phyloP scores from a whole-genome alignment of 2,797 vertebrate species.

The Mycteria americana region DNA sequence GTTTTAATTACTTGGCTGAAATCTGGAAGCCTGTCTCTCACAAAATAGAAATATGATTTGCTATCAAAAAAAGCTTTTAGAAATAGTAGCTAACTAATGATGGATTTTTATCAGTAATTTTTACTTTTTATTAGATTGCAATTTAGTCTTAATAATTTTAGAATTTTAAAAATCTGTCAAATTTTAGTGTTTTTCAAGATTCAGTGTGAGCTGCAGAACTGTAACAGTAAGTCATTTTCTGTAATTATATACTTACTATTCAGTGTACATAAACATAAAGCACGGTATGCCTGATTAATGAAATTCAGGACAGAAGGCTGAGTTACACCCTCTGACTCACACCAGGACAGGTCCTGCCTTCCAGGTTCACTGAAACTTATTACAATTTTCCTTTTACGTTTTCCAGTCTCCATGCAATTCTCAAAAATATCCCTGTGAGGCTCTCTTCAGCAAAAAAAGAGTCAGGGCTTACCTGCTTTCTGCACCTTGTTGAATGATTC shows the following conservation, averaged over 20 bases:
- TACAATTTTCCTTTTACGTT: neutral
- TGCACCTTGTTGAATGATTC: constrained; percentile 28
- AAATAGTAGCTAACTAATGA: neutral
- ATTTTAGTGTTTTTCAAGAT: neutral
- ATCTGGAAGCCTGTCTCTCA: neutral
- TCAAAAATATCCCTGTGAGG: constrained; percentile 48
- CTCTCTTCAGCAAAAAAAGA: constrained; percentile 29
- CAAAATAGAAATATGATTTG: neutral
- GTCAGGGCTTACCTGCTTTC: constrained; percentile 9
- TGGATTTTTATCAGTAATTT: neutral
- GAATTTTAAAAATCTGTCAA: neutral
- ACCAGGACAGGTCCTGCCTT: neutral
- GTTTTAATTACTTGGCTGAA: neutral
- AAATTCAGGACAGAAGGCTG: constrained; percentile 19
- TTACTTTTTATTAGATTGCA: neutral
- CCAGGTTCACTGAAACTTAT: constrained; percentile 37
- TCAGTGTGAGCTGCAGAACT: neutral
- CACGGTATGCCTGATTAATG: neutral
- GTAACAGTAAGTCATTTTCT: constrained; percentile 4
- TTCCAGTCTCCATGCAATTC: constrained; percentile 36
- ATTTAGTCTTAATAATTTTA: neutral
- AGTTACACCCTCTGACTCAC: constrained; percentile 57
- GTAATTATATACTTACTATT: constrained; percentile 36
- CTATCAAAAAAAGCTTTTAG: neutral
- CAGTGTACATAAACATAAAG: constrained; percentile 14